Conservation (phyloP, 2,888 invertebrate genomes). For the Panopea generosa region DNA sequence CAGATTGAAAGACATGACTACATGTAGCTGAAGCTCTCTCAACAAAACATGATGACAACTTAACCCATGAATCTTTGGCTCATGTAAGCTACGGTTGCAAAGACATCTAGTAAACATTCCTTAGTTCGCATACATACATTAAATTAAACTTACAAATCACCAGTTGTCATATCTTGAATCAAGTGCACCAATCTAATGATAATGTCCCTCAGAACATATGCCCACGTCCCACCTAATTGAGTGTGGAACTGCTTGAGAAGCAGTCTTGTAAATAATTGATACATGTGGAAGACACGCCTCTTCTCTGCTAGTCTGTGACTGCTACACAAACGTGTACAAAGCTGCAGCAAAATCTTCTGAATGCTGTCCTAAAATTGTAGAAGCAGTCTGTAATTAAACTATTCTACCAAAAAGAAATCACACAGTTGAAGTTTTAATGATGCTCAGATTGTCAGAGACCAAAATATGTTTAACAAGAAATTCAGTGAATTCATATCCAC, state of each 20-base stretch:
- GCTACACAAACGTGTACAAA: constrained; percentile 66
- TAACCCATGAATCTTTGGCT: too few relatives aligned
- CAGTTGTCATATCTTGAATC: constrained; percentile 58
- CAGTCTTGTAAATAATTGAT: constrained; percentile 76
- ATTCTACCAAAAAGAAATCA: too few relatives aligned
- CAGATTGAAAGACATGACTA: too few relatives aligned
- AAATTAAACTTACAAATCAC: neutral
- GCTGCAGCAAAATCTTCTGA: constrained; percentile 78
- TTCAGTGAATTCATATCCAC: too few relatives aligned
- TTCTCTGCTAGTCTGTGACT: constrained; percentile 75
- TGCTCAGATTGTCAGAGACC: too few relatives aligned
- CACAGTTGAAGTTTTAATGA: too few relatives aligned
- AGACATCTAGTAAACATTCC: too few relatives aligned
- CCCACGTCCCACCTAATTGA: constrained; percentile 78
- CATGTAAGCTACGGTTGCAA: too few relatives aligned
- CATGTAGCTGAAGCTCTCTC: too few relatives aligned
- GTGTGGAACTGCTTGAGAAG: constrained; percentile 77
- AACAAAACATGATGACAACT: too few relatives aligned
- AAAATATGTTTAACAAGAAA: too few relatives aligned
- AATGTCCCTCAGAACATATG: constrained; percentile 79
- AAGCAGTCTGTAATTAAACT: too few relatives aligned
- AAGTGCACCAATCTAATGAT: constrained; percentile 75
- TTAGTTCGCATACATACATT: neutral
- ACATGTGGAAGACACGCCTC: constrained; percentile 76
- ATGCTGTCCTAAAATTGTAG: constrained; percentile 76